A percentile compares a stretch with the other conserved stretches of the same genome.
These are phyloP conservation scores for Penaeus vannamei DNA, from an alignment of 1,140 invertebrate species.

Conservation along the genomic window DNA sequence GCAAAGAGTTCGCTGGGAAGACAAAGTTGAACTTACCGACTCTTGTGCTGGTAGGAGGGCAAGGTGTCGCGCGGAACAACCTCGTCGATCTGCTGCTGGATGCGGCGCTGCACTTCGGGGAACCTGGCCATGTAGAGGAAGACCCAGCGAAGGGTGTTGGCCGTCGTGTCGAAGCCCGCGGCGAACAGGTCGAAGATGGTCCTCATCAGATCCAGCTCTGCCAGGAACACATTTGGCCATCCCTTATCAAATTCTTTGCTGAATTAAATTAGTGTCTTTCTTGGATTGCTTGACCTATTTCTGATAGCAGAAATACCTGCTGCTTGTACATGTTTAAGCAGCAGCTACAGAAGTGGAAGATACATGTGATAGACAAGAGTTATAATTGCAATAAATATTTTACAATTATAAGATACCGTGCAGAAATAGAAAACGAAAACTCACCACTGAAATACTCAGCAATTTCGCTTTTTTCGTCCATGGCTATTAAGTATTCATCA, in stretches of 20 bases:
- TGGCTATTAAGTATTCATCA: constrained; percentile 71
- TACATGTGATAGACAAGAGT: too few relatives aligned
- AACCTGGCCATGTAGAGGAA: constrained; percentile 56
- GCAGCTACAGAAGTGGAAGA: too few relatives aligned
- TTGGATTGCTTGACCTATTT: too few relatives aligned
- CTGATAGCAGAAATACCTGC: too few relatives aligned
- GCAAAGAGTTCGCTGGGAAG: too few relatives aligned
- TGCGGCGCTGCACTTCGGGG: constrained; percentile 53
- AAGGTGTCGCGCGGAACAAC: constrained; percentile 29
- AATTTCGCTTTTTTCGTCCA: constrained; percentile 37
- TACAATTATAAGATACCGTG: too few relatives aligned
- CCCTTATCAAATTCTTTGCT: too few relatives aligned
- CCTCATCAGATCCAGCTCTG: constrained; percentile 47
- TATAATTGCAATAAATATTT: too few relatives aligned
- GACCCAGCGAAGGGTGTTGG: constrained; percentile 47
- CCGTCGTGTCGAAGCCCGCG: constrained; percentile 63
- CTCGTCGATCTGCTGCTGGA: constrained; percentile 62
- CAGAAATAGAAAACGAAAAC: background rate
- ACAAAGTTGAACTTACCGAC: background rate
- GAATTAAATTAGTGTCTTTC: too few relatives aligned
- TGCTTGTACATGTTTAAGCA: too few relatives aligned
- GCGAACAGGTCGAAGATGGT: constrained; percentile 56
- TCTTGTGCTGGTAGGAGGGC: constrained; percentile 22
- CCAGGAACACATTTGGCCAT: too few relatives aligned
- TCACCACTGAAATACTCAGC: constrained; percentile 38